Conservation (phyloP, 2,797 vertebrate genomes). For the Chloroceryle inda region DNA sequence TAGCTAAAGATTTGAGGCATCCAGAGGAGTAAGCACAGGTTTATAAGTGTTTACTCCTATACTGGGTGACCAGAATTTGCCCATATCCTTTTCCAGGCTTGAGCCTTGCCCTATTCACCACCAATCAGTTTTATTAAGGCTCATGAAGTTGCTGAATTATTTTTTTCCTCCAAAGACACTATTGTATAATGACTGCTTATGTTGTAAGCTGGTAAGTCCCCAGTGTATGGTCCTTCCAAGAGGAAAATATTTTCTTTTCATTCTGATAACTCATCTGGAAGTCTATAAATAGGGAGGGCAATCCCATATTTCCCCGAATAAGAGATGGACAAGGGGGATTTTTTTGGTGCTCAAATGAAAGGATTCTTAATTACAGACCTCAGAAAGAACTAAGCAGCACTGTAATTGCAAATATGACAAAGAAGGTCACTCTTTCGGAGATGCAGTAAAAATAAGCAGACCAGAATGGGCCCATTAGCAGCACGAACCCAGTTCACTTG, state of each 20-base stretch:
- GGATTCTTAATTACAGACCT: neutral
- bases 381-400: neutral
- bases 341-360: neutral
- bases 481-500: neutral
- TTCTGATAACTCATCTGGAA: neutral
- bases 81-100: neutral
- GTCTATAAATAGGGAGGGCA: neutral
- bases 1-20: neutral
- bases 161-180: neutral
- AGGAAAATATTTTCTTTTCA: conserved; percentile 20
- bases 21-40: neutral
- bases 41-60: neutral
- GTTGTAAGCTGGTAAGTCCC: neutral
- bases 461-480: neutral
- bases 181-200: neutral
- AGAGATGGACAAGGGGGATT: neutral
- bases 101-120: neutral
- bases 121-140: neutral
- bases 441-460: neutral
- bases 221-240: neutral
- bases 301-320: neutral
- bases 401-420: neutral
- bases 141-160: neutral
- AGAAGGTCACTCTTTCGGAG: neutral
- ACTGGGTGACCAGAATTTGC: neutral